Base-by-base conservation (phyloP, 2,888 invertebrate species). In the Shargacucullia verbasci region DNA sequence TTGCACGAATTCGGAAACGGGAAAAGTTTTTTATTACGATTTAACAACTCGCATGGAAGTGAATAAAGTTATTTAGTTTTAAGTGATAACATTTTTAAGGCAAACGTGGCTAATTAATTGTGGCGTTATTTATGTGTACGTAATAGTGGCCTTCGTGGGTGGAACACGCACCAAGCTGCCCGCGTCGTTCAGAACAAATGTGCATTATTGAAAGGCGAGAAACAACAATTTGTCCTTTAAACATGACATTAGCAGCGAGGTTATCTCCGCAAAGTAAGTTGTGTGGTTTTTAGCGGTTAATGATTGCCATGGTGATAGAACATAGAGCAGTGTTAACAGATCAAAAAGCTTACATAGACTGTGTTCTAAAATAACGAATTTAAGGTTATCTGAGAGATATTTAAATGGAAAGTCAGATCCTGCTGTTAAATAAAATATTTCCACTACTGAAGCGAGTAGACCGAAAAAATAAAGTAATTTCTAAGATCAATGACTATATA, bases 211-310 rank as follows among this genome's bases (percentile, higher is more conserved):
- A 88, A 80, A 84, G 82, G 75, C 83, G 83, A 75, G 81, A 83
- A 65, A 75, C 76, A 59, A 83, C 74, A 66, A 80, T 84, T 76
- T 76, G 78, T 75, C 81, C 85, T 78, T 73, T 84, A 73, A 87
- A 87, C 62, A 93, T 92, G 91, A 93, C 91, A 74, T 81, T 93
- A 76, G 87, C 92, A 39, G 87, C 89, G 52, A 88, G 90, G 79
- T 80, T 91, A 79, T 82, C 83, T 59, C 79, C 86, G 29, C 89
- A 85, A 82, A 91, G 92, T 92, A 86, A 92, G 91, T 90, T 76
- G 38, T 60, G 38, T 60, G 44, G 38, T 47, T 59, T 41, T 65
- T 58, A 69, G 58, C 40, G 44, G 13, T 57, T 50, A 57, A 56
- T 34, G 39, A 43, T 31, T 27, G 15, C 11, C 31, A 49, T 35